Conservation (phyloP, 2,113 vertebrate species). For the Semnornis frantzii region DNA sequence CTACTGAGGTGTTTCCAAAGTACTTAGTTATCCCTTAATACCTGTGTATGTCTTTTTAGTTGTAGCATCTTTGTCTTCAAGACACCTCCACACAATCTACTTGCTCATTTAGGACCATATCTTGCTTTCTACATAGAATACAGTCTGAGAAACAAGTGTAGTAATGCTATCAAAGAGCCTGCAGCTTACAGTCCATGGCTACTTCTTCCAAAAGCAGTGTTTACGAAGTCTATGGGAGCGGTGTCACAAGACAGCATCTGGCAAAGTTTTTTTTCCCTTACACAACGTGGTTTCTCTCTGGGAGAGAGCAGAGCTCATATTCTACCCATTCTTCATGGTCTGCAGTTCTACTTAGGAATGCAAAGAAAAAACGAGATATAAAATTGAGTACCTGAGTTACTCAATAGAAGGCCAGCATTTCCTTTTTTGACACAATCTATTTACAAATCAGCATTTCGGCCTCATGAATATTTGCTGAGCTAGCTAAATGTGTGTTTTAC, state of each 20-base stretch:
- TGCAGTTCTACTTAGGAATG: background rate
- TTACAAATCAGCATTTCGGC: background rate
- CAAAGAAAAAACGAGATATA: background rate
- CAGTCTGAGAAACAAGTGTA: background rate
- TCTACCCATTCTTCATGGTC: background rate
- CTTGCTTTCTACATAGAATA: background rate
- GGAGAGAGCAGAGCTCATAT: background rate
- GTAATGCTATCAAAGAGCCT: background rate
- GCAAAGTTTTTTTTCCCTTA: background rate
- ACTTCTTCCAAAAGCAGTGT: background rate
- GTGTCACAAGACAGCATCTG: background rate
- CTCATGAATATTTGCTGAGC: background rate
- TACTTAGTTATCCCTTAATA: background rate
- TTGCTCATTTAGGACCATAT: background rate
- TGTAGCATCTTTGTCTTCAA: background rate
- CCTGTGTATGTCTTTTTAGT: background rate
- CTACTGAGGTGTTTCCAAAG: background rate
- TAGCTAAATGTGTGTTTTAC: background rate
- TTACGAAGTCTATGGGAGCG: background rate
- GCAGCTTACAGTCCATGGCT: background rate
- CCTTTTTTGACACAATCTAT: background rate
- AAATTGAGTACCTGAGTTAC: background rate
- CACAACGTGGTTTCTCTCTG: background rate
- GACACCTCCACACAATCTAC: background rate
- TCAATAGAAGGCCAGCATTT: background rate